These are phyloP conservation scores for Operophtera brumata DNA, from an alignment of 2,888 invertebrate species.

Conservation along the genomic window DNA sequence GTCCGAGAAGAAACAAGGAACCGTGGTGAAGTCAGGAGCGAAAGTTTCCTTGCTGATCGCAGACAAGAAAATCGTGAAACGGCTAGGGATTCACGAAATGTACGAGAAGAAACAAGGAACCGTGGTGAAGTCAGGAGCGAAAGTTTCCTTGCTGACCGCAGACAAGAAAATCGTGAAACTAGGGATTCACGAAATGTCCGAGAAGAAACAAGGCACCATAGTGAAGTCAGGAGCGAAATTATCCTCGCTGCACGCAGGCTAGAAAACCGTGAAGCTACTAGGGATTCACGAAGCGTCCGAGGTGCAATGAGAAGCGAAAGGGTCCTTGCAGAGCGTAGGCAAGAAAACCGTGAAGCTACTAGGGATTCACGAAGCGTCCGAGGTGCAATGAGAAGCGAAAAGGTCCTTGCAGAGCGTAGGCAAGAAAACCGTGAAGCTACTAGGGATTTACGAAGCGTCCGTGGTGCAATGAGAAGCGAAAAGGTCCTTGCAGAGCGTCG, in stretches of 20 bases:
- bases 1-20: not conserved
- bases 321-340: not conserved
- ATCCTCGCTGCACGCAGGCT: slow-evolving; percentile 7
- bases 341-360: not conserved
- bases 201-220: not conserved
- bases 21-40: slow-evolving; percentile 7
- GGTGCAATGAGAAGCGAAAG: not conserved
- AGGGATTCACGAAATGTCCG: slow-evolving; percentile 1
- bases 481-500: not conserved
- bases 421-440: not conserved
- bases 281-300: slow-evolving; percentile 1
- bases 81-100: not conserved
- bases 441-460: not conserved
- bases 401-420: slow-evolving; percentile 12
- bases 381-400: slow-evolving; percentile 11
- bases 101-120: not conserved
- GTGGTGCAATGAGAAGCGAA: not conserved
- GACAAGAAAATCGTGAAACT: not conserved
- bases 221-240: slow-evolving; percentile 13
- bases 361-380: slow-evolving; percentile 2
- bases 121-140: not conserved
- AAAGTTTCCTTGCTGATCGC: slow-evolving; percentile 14
- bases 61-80: slow-evolving; percentile 4
- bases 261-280: not conserved
- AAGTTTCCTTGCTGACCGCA: not conserved